phyloP scores from a whole-genome alignment of 2,797 vertebrate species.

The Discoglossus pictus region DNA sequence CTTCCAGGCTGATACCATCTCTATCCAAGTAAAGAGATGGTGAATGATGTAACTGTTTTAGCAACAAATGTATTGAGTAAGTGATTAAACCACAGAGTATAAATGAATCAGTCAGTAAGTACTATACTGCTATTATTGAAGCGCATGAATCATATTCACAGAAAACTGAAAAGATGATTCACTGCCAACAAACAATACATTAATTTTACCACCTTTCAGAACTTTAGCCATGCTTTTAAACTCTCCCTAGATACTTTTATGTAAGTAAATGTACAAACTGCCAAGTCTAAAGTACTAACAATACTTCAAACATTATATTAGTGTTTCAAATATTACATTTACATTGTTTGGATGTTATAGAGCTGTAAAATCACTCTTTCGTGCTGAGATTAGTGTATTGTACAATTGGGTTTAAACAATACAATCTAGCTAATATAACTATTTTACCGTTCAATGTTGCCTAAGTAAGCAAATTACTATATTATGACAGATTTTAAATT shows the following conservation, averaged over 20 bases:
- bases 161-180: conserved; percentile 11
- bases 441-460: conserved; percentile 34
- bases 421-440: conserved; percentile 34
- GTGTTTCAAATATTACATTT: conserved; percentile 38
- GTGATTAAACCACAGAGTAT: neutral
- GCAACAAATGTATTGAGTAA: neutral
- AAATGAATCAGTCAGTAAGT: neutral
- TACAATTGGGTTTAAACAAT: conserved; percentile 42
- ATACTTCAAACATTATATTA: conserved; percentile 43
- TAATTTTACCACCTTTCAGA: conserved; percentile 32
- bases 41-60: no score
- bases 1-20: no score
- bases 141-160: conserved; percentile 8
- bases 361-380: conserved; percentile 37
- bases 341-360: conserved; percentile 38
- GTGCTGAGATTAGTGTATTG: conserved; percentile 25
- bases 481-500: conserved; percentile 34
- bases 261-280: conserved; percentile 35
- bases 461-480: conserved; percentile 25
- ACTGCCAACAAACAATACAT: conserved; percentile 24
- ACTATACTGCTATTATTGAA: neutral
- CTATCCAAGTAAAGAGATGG: no score
- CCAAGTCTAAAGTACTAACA: conserved; percentile 32
- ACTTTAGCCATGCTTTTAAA: conserved; percentile 27
- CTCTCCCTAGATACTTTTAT: conserved; percentile 25